These are phyloP conservation scores for Diabrotica virgifera DNA, from an alignment of 1,140 invertebrate species.

Conservation along the genomic window DNA sequence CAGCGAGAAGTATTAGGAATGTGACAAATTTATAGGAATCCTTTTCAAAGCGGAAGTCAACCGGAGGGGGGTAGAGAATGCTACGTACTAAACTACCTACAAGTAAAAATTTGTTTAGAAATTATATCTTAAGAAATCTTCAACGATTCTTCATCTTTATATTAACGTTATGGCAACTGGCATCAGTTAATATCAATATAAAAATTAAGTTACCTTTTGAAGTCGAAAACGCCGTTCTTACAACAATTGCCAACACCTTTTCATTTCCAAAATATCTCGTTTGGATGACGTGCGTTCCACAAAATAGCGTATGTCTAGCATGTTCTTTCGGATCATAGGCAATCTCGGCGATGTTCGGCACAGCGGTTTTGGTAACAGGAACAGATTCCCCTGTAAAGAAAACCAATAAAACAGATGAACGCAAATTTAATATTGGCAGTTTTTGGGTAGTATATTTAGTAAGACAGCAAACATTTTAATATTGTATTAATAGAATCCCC, in stretches of 20 bases:
- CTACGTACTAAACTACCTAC: slow-evolving; percentile 74
- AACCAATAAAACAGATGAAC: slow-evolving; percentile 1
- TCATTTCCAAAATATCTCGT: slow-evolving; percentile 83
- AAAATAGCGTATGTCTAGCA: slow-evolving; percentile 86
- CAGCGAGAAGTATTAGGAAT: slow-evolving; percentile 73
- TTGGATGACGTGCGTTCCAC: slow-evolving; percentile 95
- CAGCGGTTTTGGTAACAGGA: slow-evolving; percentile 87
- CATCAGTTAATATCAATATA: too few relatives aligned
- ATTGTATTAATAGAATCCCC: too few relatives aligned
- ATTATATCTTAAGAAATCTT: not conserved
- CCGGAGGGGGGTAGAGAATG: slow-evolving; percentile 91
- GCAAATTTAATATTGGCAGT: too few relatives aligned
- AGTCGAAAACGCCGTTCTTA: slow-evolving; percentile 83
- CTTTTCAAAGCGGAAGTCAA: slow-evolving; percentile 92
- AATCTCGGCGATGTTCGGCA: slow-evolving; percentile 65
- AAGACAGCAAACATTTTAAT: too few relatives aligned
- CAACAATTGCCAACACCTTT: slow-evolving; percentile 66
- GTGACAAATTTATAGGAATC: slow-evolving; percentile 91
- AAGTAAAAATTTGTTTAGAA: not conserved
- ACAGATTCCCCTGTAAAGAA: slow-evolving; percentile 72
- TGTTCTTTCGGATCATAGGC: slow-evolving; percentile 81
- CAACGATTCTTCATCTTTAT: not conserved
- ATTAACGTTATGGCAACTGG: too few relatives aligned
- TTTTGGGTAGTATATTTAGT: too few relatives aligned
- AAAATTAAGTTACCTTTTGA: slow-evolving; percentile 66